Base-by-base conservation (phyloP, 2,888 invertebrate genomes). In the Coremacera marginata region DNA sequence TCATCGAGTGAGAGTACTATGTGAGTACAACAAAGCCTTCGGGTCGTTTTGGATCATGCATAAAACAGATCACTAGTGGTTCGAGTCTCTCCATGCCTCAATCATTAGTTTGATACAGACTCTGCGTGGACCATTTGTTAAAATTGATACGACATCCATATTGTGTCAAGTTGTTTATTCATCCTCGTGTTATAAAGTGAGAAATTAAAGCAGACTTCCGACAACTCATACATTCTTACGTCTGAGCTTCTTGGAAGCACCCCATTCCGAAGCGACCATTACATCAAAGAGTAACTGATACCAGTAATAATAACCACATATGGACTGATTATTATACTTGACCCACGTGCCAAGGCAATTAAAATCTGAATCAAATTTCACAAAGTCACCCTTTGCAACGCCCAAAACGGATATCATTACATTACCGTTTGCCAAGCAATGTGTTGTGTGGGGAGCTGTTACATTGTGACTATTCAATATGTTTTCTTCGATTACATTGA, bases 391-490 rank as follows among this genome's bases (percentile, higher is more conserved):
- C 88, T 94, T 94, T 22, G 92, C 92, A 90, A 97, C 96, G 16
- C 98, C 99, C 94, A 99, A 93, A 14, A 94, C 94, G 7, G 98
- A 98, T 85, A 99, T 97, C 95, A 99, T 96, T 80, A 99, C 94
- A 86, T 98, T 95, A 0, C 98, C 98, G 82, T 92, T 93, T 19
- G 97, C 95, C 81, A 98, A 91, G 89, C 99, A 99, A 89, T 99
- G 99, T 3, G 96, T 91, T 1, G 99, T 98, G 86, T 99, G 99
- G 0, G 97, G 97, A 71, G 94, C 95, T n/a, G 94, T 92, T 78
- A 96, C 93, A 87, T 95, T 93, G 76, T 93, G 90, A 79, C 92
- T 91, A 86, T 93, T 93, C 87, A 98, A 91, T 84, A 95, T 94
- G 22, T 92, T 91, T 0, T 95, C 94, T 87, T 97, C 95, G 82